Evolutionary conservation across 1,140 invertebrate genomes (phyloP), one percentile per base, ranked within the genome.

Genomic region (Drosophila mauritiana): DNA sequence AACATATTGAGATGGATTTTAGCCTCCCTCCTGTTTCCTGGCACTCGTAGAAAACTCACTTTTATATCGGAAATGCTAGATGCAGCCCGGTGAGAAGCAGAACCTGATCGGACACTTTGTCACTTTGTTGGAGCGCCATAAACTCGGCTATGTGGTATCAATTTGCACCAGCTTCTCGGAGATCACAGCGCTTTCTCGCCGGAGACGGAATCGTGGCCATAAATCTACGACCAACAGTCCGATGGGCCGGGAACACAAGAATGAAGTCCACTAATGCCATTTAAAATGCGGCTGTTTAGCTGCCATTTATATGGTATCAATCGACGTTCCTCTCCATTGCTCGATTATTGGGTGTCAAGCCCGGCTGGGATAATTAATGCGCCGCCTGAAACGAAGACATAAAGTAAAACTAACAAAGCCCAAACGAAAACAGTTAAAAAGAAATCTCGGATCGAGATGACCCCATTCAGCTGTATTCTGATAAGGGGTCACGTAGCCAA

Each of bases 281-380:
- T 80, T 84, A 73, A 80, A 77, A 73, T 57, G 77, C 64, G 63
- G 59, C 82, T 81, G 68, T 57, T 85, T 81, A 56, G 83, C 64
- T 86, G 81, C 81, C 52, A 85, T 84, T 84, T 85, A 80, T 78
- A 85, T 80, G 77, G 78, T 80, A 80, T 84, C 78, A 73, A 81
- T 75, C 64, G 78, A 62, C 13, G 78, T 59, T 81, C 45, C 57
- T 48, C 31, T 6, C n/a, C 48, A 20, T 53, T 31, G 62, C 36
- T 80, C 56, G 73, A 43, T 81, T 73, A 77, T 72, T 70, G 48
- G 67, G 48, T 75, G 68, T 62, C 69, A 45, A 49, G 49, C 43
- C 46, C 36, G 53, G 45, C 52, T 53, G 39, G 42, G 69, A 58
- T 85, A 85, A 85, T 86, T 85, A 81, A 85, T 78, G 82, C 73